Base-by-base conservation (phyloP, 2,797 vertebrate genomes). In the Triplophysa yarkandensis region DNA sequence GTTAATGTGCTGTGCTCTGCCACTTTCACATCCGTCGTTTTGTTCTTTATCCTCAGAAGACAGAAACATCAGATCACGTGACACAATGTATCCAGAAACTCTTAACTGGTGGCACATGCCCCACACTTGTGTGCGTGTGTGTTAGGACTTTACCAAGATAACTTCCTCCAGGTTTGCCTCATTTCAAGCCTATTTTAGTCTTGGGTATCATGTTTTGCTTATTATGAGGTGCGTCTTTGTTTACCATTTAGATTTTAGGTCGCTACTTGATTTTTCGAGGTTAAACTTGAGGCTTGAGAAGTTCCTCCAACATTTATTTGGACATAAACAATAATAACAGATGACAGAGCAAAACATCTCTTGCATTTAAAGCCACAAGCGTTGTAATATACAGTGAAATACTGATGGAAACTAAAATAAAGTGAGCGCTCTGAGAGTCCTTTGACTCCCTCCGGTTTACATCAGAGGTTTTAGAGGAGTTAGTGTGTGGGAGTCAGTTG, bases 1-100 rank as follows among this genome's bases (percentile, higher is more conserved):
- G 71, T 54, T 41, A 55, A 73, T 64, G 48, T 54, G 23, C 58
- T 54, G 60, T 52, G 44, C 39, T 17, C n/a, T 30, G n/a, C 34
- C 34, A 52, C 25, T 54, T 64, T 39, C 36, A 43, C 17, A 41
- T 54, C 61, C 25, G 8, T 30, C 13, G 28, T n/a, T 43, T 25
- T 27, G 9, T 6, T 54, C 30, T 57, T 41, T 10, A 72, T 57
- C 32, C n/a, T 13, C 27, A 41, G 17, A 43, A 41, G 16, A 69
- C 36, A 55, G 34, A 3, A 43, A n/a, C n/a, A 36, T 55, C 25
- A 23, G 65, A 27, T 65, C 36, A 34, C 0, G 9, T 65, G 48
- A 44, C 3, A 17, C 25, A 16, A 48, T 61, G n/a, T 32, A 64
- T 57, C 34, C 14, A 66, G 27, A 57, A 52, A 5, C 39, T 32